phyloP scores from a whole-genome alignment of 2,797 vertebrate species.

The Gallirallus australis region DNA sequence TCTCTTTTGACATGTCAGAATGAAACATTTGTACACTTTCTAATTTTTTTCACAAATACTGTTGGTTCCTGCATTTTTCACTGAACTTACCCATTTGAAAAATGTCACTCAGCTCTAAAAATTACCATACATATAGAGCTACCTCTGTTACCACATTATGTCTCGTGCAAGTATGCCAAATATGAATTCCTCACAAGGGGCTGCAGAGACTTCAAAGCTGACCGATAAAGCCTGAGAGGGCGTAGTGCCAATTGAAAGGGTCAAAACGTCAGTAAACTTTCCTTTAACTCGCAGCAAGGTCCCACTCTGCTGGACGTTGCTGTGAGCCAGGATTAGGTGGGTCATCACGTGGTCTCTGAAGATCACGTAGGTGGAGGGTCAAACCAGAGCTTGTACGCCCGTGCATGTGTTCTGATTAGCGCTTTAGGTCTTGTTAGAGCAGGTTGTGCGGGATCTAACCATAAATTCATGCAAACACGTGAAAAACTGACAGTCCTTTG shows the following conservation, averaged over 20 bases:
- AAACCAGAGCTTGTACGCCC: neutral
- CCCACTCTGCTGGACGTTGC: neutral
- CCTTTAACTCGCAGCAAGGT: neutral
- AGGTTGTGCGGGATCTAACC: neutral
- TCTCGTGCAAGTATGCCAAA: slow-evolving; percentile 45
- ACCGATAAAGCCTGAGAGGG: neutral
- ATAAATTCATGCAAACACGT: accelerated
- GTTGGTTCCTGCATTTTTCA: slow-evolving; percentile 66
- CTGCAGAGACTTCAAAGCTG: slow-evolving; percentile 51
- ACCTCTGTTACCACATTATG: slow-evolving; percentile 62
- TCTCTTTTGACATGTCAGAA: slow-evolving; percentile 56
- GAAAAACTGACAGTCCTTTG: neutral
- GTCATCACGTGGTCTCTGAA: neutral
- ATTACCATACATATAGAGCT: slow-evolving; percentile 64
- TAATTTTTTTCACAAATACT: slow-evolving; percentile 58
- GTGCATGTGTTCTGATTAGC: neutral
- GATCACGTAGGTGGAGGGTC: neutral
- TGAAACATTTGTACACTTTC: slow-evolving; percentile 64
- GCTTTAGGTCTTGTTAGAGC: neutral
- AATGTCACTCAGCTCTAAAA: slow-evolving; percentile 67
- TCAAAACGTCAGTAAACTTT: neutral
- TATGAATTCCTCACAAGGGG: slow-evolving; percentile 13
- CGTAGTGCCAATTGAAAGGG: neutral
- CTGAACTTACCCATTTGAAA: slow-evolving; percentile 48
- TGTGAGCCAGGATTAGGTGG: neutral